Evolutionary conservation across 2,113 vertebrate genomes (phyloP).

Genomic region (Pygoscelis adeliae): DNA sequence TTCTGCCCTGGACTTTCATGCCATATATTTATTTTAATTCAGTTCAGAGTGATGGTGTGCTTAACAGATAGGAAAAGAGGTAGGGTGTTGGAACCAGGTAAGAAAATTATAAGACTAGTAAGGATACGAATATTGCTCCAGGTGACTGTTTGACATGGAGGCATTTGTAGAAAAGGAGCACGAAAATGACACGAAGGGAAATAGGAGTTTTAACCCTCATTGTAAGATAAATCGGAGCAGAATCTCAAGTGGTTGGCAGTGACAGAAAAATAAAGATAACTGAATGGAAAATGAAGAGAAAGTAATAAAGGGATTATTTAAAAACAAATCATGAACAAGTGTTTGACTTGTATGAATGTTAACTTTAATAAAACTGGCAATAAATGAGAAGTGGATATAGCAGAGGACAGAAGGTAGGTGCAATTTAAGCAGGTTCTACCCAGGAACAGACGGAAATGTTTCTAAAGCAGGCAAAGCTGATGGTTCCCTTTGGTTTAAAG

Average conservation of each 20-base stretch:
- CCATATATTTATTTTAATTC: background rate
- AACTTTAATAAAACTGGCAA: background rate
- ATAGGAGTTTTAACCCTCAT: background rate
- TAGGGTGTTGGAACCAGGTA: background rate
- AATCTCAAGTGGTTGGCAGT: background rate
- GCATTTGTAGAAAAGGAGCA: background rate
- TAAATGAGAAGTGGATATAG: background rate
- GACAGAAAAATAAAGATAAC: background rate
- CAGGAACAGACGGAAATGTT: background rate
- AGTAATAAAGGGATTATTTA: constrained; percentile 30
- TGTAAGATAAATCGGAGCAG: background rate
- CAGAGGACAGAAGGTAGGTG: background rate
- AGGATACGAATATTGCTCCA: background rate
- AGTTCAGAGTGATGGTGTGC: background rate
- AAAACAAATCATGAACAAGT: background rate
- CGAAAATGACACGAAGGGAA: background rate
- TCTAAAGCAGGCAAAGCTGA: background rate
- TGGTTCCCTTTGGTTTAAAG: background rate
- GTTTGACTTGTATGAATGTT: background rate
- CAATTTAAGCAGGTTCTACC: background rate
- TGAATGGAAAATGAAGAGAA: constrained; percentile 16
- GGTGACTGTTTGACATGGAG: background rate
- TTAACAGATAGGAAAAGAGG: background rate
- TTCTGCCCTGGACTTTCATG: background rate
- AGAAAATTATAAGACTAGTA: background rate